Percentiles rank a stretch among this genome's conserved stretches.
phyloP scores from a whole-genome alignment of 1,140 invertebrate species.

The Pristionchus pacificus region DNA sequence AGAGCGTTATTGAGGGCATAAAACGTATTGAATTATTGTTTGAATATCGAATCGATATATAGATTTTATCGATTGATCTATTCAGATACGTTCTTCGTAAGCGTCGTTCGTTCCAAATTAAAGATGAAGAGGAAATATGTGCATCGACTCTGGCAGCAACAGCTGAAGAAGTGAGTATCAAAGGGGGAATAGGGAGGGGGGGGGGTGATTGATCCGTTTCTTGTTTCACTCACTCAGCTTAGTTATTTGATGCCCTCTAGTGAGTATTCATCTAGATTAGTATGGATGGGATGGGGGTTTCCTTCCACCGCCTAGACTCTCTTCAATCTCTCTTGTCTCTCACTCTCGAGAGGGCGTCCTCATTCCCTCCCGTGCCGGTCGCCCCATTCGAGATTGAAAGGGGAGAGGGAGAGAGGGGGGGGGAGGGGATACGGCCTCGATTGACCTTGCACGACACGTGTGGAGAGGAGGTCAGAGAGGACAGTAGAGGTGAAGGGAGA shows the following conservation, averaged over 20 bases:
- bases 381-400: no score
- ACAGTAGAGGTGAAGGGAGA: background rate
- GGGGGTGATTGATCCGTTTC: background rate
- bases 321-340: background rate
- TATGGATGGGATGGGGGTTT: background rate
- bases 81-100: slow-evolving; percentile 25
- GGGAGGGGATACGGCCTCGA: background rate
- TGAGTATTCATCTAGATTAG: slow-evolving; percentile 8
- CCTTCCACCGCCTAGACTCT: background rate
- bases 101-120: slow-evolving; percentile 30
- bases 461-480: slow-evolving; percentile 5
- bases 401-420: no score
- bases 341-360: slow-evolving; percentile 6
- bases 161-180: slow-evolving; percentile 42
- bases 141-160: slow-evolving; percentile 46
- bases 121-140: slow-evolving; percentile 50
- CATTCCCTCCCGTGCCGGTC: background rate
- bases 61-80: background rate
- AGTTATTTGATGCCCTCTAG: slow-evolving; percentile 1
- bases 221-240: slow-evolving; percentile 3
- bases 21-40: background rate
- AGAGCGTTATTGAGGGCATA: no score
- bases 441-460: background rate
- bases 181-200: background rate
- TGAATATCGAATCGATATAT: background rate